Evolutionary conservation across 2,797 vertebrate species (phyloP), one percentile per base, ranked within the genome.

Genomic region (Melanotaenia boesemani): DNA sequence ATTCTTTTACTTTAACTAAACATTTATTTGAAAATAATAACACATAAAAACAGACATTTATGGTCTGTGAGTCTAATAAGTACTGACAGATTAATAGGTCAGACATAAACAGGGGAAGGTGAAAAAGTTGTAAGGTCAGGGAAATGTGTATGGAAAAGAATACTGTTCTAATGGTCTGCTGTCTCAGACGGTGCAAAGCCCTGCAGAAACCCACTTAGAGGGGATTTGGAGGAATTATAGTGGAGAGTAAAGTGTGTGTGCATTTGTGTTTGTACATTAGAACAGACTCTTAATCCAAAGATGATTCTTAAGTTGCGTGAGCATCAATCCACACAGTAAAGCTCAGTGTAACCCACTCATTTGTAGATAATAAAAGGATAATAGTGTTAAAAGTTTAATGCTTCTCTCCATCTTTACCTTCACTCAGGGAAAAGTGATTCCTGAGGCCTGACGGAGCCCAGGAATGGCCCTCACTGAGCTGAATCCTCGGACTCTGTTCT

Each of bases 221-320:
- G 62, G 88, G 84, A 86, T 88, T 84, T 82, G 56, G 67, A 18
- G 76, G 73, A 69, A 77, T 82, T 86, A 88, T 3, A 37, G 8
- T 13, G 58, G 11, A 70, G 32, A 44, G 55, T 61, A 30, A 50
- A 20, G 59, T 18, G 37, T 67, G 34, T 60, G 37, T 67, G 34
- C 58, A 39, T 70, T 24, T 75, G 28, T 73, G 48, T 75, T 70
- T 79, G 41, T 55, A 54, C 28, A 65, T 67, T 22, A 61, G 12
- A 16, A 67, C 37, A 61, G 52, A 26, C 57, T 76, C 44, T 80
- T 67, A 80, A 57, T 24, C 37, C 59, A 48, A 54, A 64, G 28
- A 76, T 77, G 61, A 73, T 63, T 74, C 63, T 63, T 73, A 58
- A 77, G 54, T 57, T 0, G 4, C 50, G 54, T 46, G 37, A 32